Conservation (phyloP, 2,888 invertebrate genomes). For the Eucera pruinosa region DNA sequence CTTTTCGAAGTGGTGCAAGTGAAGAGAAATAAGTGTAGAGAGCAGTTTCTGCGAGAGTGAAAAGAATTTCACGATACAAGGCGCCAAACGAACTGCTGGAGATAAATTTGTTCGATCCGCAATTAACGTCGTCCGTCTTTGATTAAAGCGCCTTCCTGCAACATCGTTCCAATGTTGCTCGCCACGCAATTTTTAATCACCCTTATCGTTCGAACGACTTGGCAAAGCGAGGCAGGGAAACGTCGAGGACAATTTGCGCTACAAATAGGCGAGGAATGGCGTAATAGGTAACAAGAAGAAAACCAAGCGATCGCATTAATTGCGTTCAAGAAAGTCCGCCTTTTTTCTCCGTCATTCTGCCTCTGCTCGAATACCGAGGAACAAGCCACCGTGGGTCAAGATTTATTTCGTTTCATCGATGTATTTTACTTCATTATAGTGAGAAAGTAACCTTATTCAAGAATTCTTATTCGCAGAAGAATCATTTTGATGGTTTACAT, state of each 20-base stretch:
- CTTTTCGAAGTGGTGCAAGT: no score
- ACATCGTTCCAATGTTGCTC: slow-evolving; percentile 46
- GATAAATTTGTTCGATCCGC: slow-evolving; percentile 45
- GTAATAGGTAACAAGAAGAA: slow-evolving; percentile 77
- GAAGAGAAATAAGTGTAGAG: not conserved
- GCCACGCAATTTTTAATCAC: slow-evolving; percentile 68
- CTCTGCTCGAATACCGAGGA: slow-evolving; percentile 14
- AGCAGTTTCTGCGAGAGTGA: not conserved
- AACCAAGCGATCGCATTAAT: slow-evolving; percentile 78
- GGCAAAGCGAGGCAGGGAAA: slow-evolving; percentile 42
- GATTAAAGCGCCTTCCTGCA: slow-evolving; percentile 54
- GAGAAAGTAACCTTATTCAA: not conserved
- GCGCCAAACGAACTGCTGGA: not conserved
- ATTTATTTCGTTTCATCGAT: slow-evolving; percentile 67
- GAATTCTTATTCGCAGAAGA: not conserved
- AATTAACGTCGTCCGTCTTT: slow-evolving; percentile 52
- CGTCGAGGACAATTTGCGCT: slow-evolving; percentile 73
- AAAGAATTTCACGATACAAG: slow-evolving; percentile 12
- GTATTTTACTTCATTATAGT: not conserved
- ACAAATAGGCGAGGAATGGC: slow-evolving; percentile 67
- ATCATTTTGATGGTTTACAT: not conserved
- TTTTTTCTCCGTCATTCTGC: slow-evolving; percentile 25
- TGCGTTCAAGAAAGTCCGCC: slow-evolving; percentile 63
- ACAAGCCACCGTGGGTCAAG: slow-evolving; percentile 46
- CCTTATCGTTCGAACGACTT: slow-evolving; percentile 41